Percentiles rank a stretch among this genome's conserved stretches.
Evolutionary conservation across 2,113 vertebrate genomes (phyloP).

Genomic region (Oryzias curvinotus): DNA sequence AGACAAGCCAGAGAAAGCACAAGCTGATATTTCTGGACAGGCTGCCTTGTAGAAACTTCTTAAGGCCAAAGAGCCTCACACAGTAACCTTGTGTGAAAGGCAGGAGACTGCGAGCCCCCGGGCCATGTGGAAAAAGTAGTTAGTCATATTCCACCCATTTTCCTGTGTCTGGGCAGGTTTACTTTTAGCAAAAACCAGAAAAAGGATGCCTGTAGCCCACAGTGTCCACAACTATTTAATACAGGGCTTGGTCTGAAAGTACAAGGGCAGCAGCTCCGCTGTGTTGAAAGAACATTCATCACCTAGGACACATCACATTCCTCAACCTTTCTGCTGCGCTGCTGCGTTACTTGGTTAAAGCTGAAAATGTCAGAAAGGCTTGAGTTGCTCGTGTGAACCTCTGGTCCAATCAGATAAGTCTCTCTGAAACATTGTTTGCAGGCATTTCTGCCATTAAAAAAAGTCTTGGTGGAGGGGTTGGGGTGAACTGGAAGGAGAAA

Average conservation of each 20-base stretch:
- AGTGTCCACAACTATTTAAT: constrained; percentile 60
- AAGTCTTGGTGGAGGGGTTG: background rate
- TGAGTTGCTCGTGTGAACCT: background rate
- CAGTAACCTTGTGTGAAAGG: constrained; percentile 53
- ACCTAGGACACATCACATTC: constrained; percentile 1
- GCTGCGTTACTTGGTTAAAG: background rate
- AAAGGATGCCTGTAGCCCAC: constrained; percentile 51
- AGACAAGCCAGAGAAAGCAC: constrained; percentile 17
- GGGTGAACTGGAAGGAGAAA: background rate
- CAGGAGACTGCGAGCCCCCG: constrained; percentile 39
- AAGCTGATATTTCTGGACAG: constrained; percentile 32
- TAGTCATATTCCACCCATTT: constrained; percentile 65
- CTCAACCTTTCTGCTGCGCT: background rate
- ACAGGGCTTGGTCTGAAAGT: constrained; percentile 32
- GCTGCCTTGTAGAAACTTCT: constrained; percentile 31
- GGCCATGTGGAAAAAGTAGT: constrained; percentile 62
- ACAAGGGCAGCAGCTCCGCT: constrained; percentile 7
- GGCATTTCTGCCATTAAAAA: background rate
- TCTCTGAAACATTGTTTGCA: background rate
- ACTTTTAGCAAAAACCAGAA: constrained; percentile 48
- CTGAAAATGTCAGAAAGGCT: background rate
- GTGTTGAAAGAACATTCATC: constrained; percentile 5
- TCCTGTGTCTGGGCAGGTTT: constrained; percentile 63
- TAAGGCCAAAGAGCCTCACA: constrained; percentile 52
- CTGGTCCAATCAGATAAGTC: background rate